Base-by-base conservation (phyloP, 2,113 vertebrate genomes). In the Clupea harengus region DNA sequence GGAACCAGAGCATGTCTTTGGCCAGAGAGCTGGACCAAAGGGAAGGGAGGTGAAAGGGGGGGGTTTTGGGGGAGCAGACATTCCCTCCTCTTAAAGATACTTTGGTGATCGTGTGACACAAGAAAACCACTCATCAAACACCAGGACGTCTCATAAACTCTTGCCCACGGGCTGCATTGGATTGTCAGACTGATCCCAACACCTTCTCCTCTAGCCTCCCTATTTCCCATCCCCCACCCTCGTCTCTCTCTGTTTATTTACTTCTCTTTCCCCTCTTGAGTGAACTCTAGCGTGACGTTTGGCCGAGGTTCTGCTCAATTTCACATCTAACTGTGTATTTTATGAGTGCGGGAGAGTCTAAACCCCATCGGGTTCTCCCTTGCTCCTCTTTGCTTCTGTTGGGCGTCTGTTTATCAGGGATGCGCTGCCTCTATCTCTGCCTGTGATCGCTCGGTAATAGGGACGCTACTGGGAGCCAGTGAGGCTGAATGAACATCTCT, bases 31-130 rank as follows among this genome's bases (percentile, higher is more conserved):
- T 52, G 50, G 25, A 45, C 45, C 25, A n/a, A 18, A 45, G 49
- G 22, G 49, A 22, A 13, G 2, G n/a, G 64, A 25, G 39, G 39
- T 39, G 39, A 39, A 39, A 39, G 39, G 39, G 39, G 39, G 39
- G 39, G 39, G 39, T n/a, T n/a, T 72, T 10, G 64, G 25, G 64
- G 57, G 85, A n/a, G 25, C 22, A 52, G 64, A 28, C 67, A 39
- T 4, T 15, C 28, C 25, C 10, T 15, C 67, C 67, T 80, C 81
- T 85, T n/a, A 89, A 83, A 91, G 94, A 93, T 94, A 94, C 93
- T 93, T 91, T 89, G 87, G 93, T 90, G 93, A 91, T 95, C 93
- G 83, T 91, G 93, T 95, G 93, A 94, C 64, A 93, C 64, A 93
- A 75, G 67, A 75, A 75, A 94, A 93, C 89, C 91, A 91, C 86